Percentiles rank a stretch among this genome's conserved stretches.
phyloP scores from a whole-genome alignment of 2,888 invertebrate species.

The Omphaloscelis lunosa region DNA sequence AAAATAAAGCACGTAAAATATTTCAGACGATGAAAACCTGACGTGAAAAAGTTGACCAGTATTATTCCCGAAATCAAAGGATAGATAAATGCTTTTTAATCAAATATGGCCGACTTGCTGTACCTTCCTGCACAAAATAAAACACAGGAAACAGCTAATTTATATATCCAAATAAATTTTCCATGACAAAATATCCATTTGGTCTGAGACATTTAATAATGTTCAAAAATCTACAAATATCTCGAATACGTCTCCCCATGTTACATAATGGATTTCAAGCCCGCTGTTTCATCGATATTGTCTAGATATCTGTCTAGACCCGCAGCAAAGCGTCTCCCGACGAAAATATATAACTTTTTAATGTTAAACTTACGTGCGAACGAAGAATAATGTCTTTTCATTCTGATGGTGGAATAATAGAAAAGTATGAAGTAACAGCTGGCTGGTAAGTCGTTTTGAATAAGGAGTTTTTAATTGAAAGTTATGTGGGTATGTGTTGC shows the following conservation, averaged over 20 bases:
- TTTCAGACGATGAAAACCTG: too few relatives aligned
- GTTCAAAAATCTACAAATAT: background rate
- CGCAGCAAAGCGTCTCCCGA: conserved; percentile 2
- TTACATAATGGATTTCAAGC: conserved; percentile 17
- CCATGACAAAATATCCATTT: background rate
- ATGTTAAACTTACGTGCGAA: conserved; percentile 31
- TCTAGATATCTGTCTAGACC: conserved; percentile 34
- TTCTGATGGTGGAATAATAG: conserved; percentile 16
- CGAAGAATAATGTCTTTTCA: conserved; percentile 40
- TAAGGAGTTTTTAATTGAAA: conserved; percentile 7
- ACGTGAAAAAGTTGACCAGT: background rate
- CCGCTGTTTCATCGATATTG: conserved; percentile 30
- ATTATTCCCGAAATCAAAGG: background rate
- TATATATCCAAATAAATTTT: background rate
- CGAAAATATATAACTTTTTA: conserved; percentile 41
- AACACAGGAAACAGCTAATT: too few relatives aligned
- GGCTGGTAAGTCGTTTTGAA: conserved; percentile 1
- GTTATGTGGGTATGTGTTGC: background rate
- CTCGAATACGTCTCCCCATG: background rate
- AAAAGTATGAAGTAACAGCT: conserved; percentile 1
- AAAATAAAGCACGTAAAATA: background rate
- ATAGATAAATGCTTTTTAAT: background rate
- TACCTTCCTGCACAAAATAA: too few relatives aligned
- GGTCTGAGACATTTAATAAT: background rate
- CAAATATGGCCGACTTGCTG: too few relatives aligned